Evolutionary conservation across 1,140 invertebrate genomes (phyloP), one percentile per base, ranked within the genome.

Genomic region (Bombus confusus): DNA sequence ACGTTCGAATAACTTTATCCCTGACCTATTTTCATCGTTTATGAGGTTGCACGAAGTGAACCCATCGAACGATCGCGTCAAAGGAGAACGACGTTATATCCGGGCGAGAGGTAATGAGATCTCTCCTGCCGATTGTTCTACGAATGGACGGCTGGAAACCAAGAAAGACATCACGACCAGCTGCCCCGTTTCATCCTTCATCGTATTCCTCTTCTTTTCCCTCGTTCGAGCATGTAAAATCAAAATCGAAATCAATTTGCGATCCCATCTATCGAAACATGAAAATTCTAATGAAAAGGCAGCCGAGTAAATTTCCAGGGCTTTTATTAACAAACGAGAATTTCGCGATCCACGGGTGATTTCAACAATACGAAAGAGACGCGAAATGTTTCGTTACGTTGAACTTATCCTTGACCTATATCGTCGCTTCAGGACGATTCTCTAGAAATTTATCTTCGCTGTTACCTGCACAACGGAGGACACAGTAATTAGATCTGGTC

Each of bases 41-140:
- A 85, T 83, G 73, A 90, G 72, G 83, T 86, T 90, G 74, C 83
- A 52, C 68, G 59, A 76, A 86, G 76, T 78, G 71, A 83, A 72
- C 62, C 83, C 83, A 90, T 90, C 89, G 86, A 86, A 90, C 76
- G 64, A 78, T 80, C 86, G 88, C 88, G 86, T 90, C 88, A 88
- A 77, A 86, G 83, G 79, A 80, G 34, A 90, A 89, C 74, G 86
- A 85, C 52, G 64, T 88, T 90, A 90, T 87, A 83, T 87, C 81
- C 81, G 69, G 75, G 37, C 62, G 59, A 52, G 72, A 78, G 71
- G 88, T 85, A 87, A 89, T 89, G 75, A 85, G 86, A 90, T 83
- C 73, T 62, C 74, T 64, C 73, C 59, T 76, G 59, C 62, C 82
- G 47, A 87, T 69, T 89, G 80, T 89, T 59, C n/a, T 37, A 77